phyloP scores from a whole-genome alignment of 2,797 vertebrate genomes.

The Coregonus suidteri region DNA sequence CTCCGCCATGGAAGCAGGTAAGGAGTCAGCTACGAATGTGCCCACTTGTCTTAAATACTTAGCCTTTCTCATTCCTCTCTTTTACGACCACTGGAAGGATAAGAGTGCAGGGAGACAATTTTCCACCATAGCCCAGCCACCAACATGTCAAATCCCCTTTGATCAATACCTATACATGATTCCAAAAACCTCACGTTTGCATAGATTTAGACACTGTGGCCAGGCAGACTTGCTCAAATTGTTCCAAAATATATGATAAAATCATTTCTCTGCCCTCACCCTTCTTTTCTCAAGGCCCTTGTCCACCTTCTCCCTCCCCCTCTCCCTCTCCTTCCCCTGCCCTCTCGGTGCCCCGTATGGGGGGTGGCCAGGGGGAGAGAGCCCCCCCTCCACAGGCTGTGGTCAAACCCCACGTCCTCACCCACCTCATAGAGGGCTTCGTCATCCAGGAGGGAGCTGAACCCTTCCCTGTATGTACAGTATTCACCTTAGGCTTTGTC shows the following conservation, averaged over 20 bases:
- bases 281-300: conserved; percentile 32
- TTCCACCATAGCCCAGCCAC: neutral
- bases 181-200: neutral
- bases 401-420: conserved; percentile 95
- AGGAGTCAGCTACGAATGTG: neutral
- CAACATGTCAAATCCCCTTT: too few relatives aligned
- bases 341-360: conserved; percentile 73
- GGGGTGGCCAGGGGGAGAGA: conserved; percentile 75
- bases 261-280: neutral
- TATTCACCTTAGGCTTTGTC: neutral
- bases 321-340: conserved; percentile 51
- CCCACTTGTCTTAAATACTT: neutral
- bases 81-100: neutral
- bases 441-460: conserved; percentile 98
- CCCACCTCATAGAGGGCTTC: conserved; percentile 96
- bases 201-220: neutral
- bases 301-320: conserved; percentile 28
- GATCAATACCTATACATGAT: too few relatives aligned
- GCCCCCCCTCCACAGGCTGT: conserved; percentile 91
- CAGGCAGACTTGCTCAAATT: neutral
- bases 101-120: too few relatives aligned
- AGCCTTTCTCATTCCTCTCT: neutral
- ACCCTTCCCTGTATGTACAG: conserved; percentile 87
- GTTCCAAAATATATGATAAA: neutral
- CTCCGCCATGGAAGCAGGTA: conserved; percentile 62